A percentile compares a stretch with the other conserved stretches of the same genome.
Evolutionary conservation across 2,113 vertebrate species (phyloP).

Genomic region (Anhinga rufa): DNA sequence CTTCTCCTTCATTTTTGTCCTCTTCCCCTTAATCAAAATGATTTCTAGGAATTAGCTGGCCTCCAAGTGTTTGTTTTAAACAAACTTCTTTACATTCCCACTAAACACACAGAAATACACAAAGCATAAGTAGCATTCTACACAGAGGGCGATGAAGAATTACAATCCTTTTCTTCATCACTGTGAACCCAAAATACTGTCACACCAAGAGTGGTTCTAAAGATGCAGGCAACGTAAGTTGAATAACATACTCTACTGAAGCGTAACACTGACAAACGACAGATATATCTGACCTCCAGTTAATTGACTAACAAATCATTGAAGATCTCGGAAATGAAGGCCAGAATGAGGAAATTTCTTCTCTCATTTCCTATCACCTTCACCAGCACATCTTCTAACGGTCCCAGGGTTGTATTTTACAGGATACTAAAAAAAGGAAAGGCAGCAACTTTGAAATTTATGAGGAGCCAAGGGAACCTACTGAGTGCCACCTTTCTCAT

Average conservation of each 20-base stretch:
- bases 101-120: not conserved
- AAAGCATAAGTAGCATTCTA: not conserved
- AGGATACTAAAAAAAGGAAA: conserved; percentile 18
- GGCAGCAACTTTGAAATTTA: conserved; percentile 37
- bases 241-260: not conserved
- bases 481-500: not conserved
- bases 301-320: conserved; percentile 34
- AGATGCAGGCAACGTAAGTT: not conserved
- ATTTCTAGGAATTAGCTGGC: not conserved
- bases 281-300: not conserved
- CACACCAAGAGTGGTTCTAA: not conserved
- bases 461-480: not conserved
- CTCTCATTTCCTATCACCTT: conserved; percentile 8
- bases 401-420: conserved; percentile 14
- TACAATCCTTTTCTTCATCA: not conserved
- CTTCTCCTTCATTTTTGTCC: not conserved
- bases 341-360: not conserved
- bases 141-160: not conserved
- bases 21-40: not conserved
- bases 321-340: not conserved
- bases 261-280: not conserved
- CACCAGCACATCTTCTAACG: not conserved
- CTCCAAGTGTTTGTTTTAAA: not conserved
- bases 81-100: not conserved
- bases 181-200: not conserved